Base-by-base conservation (phyloP, 2,888 invertebrate genomes). In the Cephus rjabovi region DNA sequence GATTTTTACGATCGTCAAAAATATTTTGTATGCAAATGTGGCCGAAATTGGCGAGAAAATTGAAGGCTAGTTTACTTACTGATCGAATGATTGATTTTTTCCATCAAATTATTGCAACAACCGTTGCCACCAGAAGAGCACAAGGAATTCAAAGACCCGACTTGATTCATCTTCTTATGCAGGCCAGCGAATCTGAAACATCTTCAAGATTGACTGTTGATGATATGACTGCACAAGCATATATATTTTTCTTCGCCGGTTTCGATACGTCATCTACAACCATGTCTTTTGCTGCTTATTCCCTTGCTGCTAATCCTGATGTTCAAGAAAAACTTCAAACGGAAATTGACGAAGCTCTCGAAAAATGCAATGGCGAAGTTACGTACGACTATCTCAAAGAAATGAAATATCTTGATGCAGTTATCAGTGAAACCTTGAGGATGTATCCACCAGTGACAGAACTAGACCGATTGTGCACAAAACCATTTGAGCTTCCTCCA, bases 381-480 rank as follows among this genome's bases (percentile, higher is more conserved):
- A 92, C 90, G 0, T 93, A 93, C 81, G 92, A 92, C 4, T 90
- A 89, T 2, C 85, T 93, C 1, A 90, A 91, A 4, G 92, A 91
- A 37, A 92, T 94, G 89, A 92, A 92, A 73, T 94, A 93, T 82
- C 83, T 94, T 86, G 93, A 94, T 75, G 93, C 93, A 91, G 93
- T 94, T 0, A 86, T 93, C 1, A 81, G 86, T 78, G 91, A 92
- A 78, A 79, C 87, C 4, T 76, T 91, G 11, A 83, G 91, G 23
- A 79, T 87, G 56, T 88, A 88, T 79, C 89, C 91, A 1, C 84
- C 87, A 11, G 75, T 77, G 0, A 37, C 85, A 0, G 73, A 87
- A 3, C 70, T 86, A 0, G 92, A 92, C 76, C 86, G 92, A 33
- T 56, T 87, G 3, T 91, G 91, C 56, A 83, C 82, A 3, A 88